Base-by-base conservation (phyloP, 2,797 vertebrate genomes). In the Fringilla coelebs region DNA sequence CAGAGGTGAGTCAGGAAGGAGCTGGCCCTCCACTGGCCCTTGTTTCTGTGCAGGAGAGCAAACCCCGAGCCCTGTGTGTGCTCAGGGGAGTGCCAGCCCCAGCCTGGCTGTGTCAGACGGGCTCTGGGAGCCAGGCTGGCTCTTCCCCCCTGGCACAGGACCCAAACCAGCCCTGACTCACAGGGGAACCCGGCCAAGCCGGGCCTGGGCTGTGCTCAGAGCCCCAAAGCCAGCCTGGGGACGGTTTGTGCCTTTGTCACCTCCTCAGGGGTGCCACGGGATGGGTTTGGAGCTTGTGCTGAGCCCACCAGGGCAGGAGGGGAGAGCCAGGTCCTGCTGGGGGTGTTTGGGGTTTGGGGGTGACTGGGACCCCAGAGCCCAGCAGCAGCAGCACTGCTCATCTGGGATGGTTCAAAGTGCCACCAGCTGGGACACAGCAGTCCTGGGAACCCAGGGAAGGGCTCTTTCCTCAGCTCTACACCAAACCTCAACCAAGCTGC, bases 111-210 rank as follows among this genome's bases (percentile, higher is more conserved):
- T n/a, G n/a, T n/a, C n/a, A 46, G 68, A 5, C 1, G 66, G 78
- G 34, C 79, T 61, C 72, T 8, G 31, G 70, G 49, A 80, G 85
- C 89, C 65, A 74, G 78, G 61, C 36, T 66, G 73, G 76, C 79
- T 93, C 41, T 67, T 28, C 58, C 80, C 0, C 0, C 2, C 90
- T 71, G 83, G 90, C 80, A 84, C 24, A 0, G 86, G 36, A 24
- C 12, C 14, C 79, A 62, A 2, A 58, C 76, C 85, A 88, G 25
- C 65, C 88, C 91, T 86, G 91, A 78, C 58, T 91, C 91, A 46
- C 67, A 0, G 34, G 54, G 74, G 38, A 80, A 21, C 17, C 31
- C 4, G 11, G 89, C 89, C 92, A 82, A 58, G 76, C 0, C 6
- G 29, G 46, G 74, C 73, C 72, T 74, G 13, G 28, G 65, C 24